Evolutionary conservation across 2,797 vertebrate genomes (phyloP).

Genomic region (Hemibagrus guttatus): DNA sequence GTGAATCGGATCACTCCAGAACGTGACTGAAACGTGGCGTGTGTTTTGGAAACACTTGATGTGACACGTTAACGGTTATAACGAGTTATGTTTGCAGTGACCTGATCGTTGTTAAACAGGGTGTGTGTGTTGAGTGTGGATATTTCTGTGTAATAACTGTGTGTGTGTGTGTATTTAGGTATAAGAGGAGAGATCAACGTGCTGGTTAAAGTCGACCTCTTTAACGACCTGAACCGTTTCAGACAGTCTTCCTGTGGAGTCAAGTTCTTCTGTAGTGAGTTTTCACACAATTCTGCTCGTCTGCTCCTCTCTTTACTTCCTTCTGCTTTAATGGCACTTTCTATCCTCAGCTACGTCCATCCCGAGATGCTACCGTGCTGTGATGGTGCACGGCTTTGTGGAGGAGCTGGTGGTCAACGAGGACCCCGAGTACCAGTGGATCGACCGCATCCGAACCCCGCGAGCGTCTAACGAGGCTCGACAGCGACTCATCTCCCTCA

Average conservation of each 20-base stretch:
- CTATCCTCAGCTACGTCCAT: constrained; percentile 85
- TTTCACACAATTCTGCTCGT: constrained; percentile 8
- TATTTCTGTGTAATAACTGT: background rate
- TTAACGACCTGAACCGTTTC: constrained; percentile 97
- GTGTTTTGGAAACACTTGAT: background rate
- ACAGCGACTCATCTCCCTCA: constrained; percentile 96
- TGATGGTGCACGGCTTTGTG: constrained; percentile 95
- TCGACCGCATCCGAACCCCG: constrained; percentile 95
- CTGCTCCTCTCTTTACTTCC: background rate
- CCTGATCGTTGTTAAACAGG: background rate
- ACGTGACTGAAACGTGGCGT: background rate
- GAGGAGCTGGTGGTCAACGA: constrained; percentile 98
- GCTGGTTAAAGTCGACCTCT: constrained; percentile 97
- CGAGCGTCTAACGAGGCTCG: constrained; percentile 96
- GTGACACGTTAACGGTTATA: background rate
- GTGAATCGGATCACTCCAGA: background rate
- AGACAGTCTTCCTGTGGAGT: constrained; percentile 97
- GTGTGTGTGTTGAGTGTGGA: background rate
- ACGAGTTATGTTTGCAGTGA: no score
- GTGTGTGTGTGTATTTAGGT: constrained; percentile 70
- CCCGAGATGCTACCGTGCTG: constrained; percentile 90
- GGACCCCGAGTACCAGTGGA: constrained; percentile 99
- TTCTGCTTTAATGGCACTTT: constrained; percentile 68
- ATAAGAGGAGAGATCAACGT: constrained; percentile 97
- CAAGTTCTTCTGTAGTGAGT: constrained; percentile 99